phyloP scores from a whole-genome alignment of 2,113 vertebrate genomes.

The Reinhardtius hippoglossoides region DNA sequence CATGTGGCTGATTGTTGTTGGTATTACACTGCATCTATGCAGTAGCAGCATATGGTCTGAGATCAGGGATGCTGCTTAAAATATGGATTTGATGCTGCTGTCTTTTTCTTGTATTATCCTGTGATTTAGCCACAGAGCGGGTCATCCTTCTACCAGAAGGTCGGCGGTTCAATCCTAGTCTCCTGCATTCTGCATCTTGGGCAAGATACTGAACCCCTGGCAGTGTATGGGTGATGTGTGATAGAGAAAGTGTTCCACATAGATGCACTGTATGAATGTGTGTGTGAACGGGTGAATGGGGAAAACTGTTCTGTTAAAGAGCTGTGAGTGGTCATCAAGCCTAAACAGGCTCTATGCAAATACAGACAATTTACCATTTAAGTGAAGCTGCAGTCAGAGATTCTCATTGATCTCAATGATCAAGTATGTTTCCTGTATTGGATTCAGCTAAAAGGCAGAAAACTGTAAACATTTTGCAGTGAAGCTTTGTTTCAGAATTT shows the following conservation, averaged over 20 bases:
- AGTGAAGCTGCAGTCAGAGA: background rate
- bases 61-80: constrained; percentile 2
- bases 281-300: too few species aligned
- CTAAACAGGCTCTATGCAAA: too few species aligned
- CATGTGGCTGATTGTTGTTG: background rate
- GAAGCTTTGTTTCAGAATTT: background rate
- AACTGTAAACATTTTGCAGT: background rate
- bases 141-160: background rate
- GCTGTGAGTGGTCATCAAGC: too few species aligned
- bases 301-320: too few species aligned
- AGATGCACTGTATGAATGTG: too few species aligned
- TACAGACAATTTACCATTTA: too few species aligned
- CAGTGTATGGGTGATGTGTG: too few species aligned
- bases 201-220: too few species aligned
- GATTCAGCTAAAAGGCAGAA: background rate
- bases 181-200: too few species aligned
- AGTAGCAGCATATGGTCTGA: constrained; percentile 5
- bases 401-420: background rate
- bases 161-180: too few species aligned
- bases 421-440: background rate
- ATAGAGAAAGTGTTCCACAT: too few species aligned
- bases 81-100: background rate
- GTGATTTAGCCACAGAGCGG: background rate
- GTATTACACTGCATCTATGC: background rate
- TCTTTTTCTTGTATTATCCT: background rate